Percentiles rank a stretch among this genome's conserved stretches.
phyloP scores from a whole-genome alignment of 2,888 invertebrate species.

The Euphydryas editha region DNA sequence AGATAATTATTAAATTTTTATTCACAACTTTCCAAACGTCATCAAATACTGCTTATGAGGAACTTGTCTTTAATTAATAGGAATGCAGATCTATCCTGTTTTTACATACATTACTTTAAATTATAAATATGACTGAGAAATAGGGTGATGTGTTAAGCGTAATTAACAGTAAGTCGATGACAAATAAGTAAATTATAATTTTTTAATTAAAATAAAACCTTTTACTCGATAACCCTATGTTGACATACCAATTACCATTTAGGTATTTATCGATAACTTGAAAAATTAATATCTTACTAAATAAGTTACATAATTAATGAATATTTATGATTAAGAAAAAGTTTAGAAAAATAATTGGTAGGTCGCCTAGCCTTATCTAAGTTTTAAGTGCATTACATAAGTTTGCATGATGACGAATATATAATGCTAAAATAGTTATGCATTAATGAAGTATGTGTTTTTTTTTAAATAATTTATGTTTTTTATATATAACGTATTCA shows the following conservation, averaged over 20 bases:
- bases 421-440: too few species aligned
- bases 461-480: too few species aligned
- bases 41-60: not conserved
- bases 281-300: not conserved
- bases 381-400: too few species aligned
- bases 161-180: not conserved
- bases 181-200: not conserved
- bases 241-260: slow-evolving; percentile 9
- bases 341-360: not conserved
- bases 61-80: not conserved
- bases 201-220: slow-evolving; percentile 1
- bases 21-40: too few species aligned
- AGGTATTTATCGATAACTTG: not conserved
- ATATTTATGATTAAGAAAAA: not conserved
- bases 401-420: too few species aligned
- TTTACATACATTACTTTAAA: not conserved
- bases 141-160: slow-evolving; percentile 19
- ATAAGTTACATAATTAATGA: slow-evolving; percentile 1
- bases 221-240: too few species aligned
- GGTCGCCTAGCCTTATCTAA: not conserved
- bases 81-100: not conserved
- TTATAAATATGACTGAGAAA: not conserved
- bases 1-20: too few species aligned
- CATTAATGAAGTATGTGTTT: too few species aligned
- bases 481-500: too few species aligned